phyloP scores from a whole-genome alignment of 2,888 invertebrate species.

The Eledone cirrhosa region DNA sequence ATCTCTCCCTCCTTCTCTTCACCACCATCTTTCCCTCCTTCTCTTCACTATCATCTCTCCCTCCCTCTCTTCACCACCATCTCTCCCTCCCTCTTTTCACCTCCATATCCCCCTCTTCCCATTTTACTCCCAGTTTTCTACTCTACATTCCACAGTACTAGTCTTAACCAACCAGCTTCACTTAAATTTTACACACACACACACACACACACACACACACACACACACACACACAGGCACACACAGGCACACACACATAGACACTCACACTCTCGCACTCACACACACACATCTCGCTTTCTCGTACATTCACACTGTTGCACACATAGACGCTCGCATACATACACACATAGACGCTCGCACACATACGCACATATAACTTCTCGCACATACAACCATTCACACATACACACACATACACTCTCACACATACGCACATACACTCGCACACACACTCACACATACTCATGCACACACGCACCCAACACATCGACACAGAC shows the following conservation, averaged over 20 bases:
- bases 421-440: not conserved
- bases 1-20: no score
- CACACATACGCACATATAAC: not conserved
- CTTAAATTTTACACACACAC: not conserved
- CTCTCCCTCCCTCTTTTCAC: no score
- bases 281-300: no score
- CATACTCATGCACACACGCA: not conserved
- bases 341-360: not conserved
- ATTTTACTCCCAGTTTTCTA: no score
- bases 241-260: not conserved
- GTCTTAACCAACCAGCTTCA: no score
- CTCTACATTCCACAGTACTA: no score
- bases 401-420: not conserved
- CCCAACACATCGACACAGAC: not conserved
- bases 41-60: no score
- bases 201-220: not conserved
- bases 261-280: no score
- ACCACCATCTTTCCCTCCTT: no score
- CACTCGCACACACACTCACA: not conserved
- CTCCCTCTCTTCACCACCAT: no score
- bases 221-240: not conserved
- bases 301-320: not conserved
- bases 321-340: not conserved
- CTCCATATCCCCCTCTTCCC: no score
- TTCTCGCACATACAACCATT: not conserved